Evolutionary conservation across 2,113 vertebrate species (phyloP).

Genomic region (Centrocercus urophasianus): DNA sequence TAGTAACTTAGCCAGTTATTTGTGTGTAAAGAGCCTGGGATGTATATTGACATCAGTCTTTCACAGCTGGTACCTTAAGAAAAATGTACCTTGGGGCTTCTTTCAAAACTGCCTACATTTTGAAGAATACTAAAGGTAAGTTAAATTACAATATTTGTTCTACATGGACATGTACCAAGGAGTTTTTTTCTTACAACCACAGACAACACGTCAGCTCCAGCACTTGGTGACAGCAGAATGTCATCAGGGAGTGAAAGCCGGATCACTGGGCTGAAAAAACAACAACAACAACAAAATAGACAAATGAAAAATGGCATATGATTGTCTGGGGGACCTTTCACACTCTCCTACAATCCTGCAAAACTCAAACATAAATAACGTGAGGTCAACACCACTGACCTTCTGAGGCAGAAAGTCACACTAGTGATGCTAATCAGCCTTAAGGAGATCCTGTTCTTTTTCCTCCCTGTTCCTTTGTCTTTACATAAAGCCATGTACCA

Average conservation of each 20-base stretch:
- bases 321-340: not conserved
- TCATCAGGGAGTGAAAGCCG: not conserved
- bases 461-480: not conserved
- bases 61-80: not conserved
- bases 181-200: not conserved
- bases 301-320: not conserved
- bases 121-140: not conserved
- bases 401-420: not conserved
- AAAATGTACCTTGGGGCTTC: not conserved
- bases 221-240: not conserved
- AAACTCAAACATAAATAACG: not conserved
- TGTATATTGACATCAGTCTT: not conserved
- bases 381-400: not conserved
- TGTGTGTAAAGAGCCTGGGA: not conserved
- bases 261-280: not conserved
- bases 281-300: not conserved
- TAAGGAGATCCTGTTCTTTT: not conserved
- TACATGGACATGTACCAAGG: accelerated
- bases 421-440: not conserved
- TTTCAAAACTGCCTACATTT: not conserved
- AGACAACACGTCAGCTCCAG: not conserved
- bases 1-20: not conserved
- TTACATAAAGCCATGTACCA: not conserved
- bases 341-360: not conserved
- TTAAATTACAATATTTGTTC: not conserved